Conservation (phyloP, 2,113 vertebrate genomes). For the cat (Felis catus) region F.catus_Fca126_mat1.0 CM031421.1:95703501-95704000, state of each 20-base stretch:
- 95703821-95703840: background rate
- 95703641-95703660: background rate
- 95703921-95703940: conserved; percentile 27
- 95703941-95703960: background rate
- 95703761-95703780: background rate
- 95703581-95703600: background rate
- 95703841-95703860: background rate
- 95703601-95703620: background rate
- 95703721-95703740: background rate
- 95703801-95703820: conserved; percentile 17
- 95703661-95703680: background rate
- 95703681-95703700: background rate
- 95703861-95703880: background rate
- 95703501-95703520: background rate
- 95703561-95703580: background rate
- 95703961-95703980: background rate
- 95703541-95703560: conserved; percentile 7
- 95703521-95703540: background rate
- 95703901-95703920: background rate
- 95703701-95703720: background rate
- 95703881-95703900: background rate
- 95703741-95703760: background rate
- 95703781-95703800: background rate
- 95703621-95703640: background rate
- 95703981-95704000: background rate